phyloP scores from a whole-genome alignment of 2,113 vertebrate species.

The Hippopotamus amphibius region DNA sequence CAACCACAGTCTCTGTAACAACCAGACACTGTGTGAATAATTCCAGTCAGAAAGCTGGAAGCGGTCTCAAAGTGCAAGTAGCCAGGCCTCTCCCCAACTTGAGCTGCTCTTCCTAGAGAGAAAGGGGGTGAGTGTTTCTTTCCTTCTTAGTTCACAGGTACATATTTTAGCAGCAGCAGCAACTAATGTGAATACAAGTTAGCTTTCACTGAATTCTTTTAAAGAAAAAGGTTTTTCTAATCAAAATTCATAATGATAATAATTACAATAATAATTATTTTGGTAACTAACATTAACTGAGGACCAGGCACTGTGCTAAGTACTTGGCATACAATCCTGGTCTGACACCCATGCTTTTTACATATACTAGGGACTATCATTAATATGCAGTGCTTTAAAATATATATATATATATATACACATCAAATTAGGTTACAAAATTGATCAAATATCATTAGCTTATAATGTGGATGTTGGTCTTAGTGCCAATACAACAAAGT shows the following conservation, averaged over 20 bases:
- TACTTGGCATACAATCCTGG: background rate
- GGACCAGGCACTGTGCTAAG: background rate
- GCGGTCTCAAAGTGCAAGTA: background rate
- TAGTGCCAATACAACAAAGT: background rate
- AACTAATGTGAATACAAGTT: background rate
- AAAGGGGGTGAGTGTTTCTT: background rate
- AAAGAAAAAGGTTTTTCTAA: constrained; percentile 10
- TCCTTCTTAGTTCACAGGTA: background rate
- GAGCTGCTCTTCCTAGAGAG: background rate
- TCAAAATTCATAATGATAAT: constrained; percentile 29
- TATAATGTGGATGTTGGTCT: background rate
- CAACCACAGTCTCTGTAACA: background rate
- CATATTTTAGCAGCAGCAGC: background rate
- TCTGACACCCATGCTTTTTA: background rate
- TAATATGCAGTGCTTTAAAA: background rate
- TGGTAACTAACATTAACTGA: background rate
- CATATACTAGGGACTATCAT: background rate
- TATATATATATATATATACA: background rate
- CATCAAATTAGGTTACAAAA: constrained; percentile 42
- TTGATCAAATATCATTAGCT: background rate
- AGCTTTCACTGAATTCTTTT: constrained; percentile 40
- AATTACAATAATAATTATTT: background rate
- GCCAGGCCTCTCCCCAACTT: background rate
- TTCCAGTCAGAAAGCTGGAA: background rate
- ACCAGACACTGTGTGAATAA: background rate